Evolutionary conservation across 2,888 invertebrate genomes (phyloP).

Genomic region (Anagyrus pseudococci): DNA sequence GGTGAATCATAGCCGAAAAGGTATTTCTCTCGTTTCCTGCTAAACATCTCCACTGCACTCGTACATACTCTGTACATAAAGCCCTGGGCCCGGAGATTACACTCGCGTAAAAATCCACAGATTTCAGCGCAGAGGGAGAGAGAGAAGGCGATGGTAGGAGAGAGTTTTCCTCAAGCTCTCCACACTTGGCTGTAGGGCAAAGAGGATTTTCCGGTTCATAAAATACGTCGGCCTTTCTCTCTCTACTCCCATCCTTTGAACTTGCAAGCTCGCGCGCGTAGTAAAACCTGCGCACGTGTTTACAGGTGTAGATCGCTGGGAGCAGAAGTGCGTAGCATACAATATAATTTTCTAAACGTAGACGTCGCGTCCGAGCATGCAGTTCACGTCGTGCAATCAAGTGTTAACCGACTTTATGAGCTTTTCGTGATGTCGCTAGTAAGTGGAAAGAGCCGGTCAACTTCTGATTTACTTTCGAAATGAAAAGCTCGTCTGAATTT

Average conservation of each 20-base stretch:
- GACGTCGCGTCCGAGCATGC: background rate
- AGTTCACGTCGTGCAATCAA: slow-evolving; percentile 16
- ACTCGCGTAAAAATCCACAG: slow-evolving; percentile 22
- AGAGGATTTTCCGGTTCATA: slow-evolving; percentile 34
- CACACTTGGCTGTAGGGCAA: too few species aligned
- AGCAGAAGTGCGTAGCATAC: too few species aligned
- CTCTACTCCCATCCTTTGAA: too few species aligned
- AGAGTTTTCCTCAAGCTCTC: background rate
- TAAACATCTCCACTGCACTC: too few species aligned
- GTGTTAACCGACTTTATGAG: slow-evolving; percentile 20
- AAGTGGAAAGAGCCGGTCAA: slow-evolving; percentile 11
- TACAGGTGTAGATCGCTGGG: background rate
- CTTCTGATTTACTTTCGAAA: slow-evolving; percentile 11
- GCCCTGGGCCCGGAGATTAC: too few species aligned
- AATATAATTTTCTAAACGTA: background rate
- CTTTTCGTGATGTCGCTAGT: background rate
- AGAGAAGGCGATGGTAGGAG: too few species aligned
- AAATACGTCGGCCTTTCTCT: slow-evolving; percentile 6
- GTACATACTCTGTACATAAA: too few species aligned
- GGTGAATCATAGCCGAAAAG: too few species aligned
- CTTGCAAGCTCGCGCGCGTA: too few species aligned
- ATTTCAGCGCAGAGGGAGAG: too few species aligned
- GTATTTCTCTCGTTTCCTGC: too few species aligned
- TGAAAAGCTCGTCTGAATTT: background rate
- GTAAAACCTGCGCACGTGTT: background rate